These are phyloP conservation scores for Aplocera efformata DNA, from an alignment of 2,888 invertebrate genomes.

Conservation along the genomic window DNA sequence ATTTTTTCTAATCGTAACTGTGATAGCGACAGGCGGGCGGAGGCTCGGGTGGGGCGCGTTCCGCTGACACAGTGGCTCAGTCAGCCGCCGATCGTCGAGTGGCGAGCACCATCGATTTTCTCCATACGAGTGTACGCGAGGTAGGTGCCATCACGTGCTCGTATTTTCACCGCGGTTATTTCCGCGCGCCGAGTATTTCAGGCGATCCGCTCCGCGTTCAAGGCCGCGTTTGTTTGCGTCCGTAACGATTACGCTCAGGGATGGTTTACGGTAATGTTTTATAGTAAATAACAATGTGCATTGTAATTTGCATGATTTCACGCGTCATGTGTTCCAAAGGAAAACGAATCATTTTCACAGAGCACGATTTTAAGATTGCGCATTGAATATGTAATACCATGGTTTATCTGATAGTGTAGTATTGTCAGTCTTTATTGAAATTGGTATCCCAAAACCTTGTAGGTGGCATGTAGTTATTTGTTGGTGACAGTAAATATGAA, in stretches of 20 bases:
- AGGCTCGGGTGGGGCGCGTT: constrained; percentile 74
- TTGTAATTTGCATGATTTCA: constrained; percentile 43
- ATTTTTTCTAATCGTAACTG: constrained; percentile 59
- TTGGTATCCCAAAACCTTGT: too few species aligned
- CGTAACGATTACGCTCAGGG: constrained; percentile 47
- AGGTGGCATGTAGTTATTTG: too few species aligned
- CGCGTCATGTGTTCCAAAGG: constrained; percentile 43
- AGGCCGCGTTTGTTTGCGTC: constrained; percentile 75
- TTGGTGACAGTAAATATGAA: constrained; percentile 17
- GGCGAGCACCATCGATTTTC: constrained; percentile 78
- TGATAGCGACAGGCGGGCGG: constrained; percentile 66
- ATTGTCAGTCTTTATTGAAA: too few species aligned
- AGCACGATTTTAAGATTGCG: constrained; percentile 51
- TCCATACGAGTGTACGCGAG: constrained; percentile 69
- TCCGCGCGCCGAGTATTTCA: constrained; percentile 73
- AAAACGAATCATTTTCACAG: constrained; percentile 65
- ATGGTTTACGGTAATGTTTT: constrained; percentile 52
- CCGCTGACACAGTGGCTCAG: constrained; percentile 82
- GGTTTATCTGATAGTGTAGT: constrained; percentile 27
- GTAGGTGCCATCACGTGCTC: constrained; percentile 76
- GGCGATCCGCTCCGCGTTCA: constrained; percentile 74
- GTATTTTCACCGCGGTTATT: constrained; percentile 75
- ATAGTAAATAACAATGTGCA: constrained; percentile 42
- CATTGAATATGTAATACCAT: constrained; percentile 57
- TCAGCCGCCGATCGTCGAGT: constrained; percentile 76